Conservation (phyloP, 2,888 invertebrate species). For the Andrena praecox region DNA sequence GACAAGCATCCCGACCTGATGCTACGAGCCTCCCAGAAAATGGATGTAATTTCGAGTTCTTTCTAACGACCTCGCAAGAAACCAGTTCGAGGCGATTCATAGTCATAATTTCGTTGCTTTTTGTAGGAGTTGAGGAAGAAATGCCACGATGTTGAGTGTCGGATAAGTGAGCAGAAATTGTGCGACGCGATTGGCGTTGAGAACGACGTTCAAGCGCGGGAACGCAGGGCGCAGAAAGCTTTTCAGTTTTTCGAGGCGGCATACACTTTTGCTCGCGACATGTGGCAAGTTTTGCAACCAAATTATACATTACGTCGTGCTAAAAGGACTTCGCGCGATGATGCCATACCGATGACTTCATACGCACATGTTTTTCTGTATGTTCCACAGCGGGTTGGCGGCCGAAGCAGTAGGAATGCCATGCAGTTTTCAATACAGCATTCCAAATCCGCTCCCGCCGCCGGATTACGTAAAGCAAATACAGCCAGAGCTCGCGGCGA, state of each 20-base stretch:
- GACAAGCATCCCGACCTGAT: slow-evolving; percentile 73
- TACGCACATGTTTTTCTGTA: background rate
- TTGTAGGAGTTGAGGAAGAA: slow-evolving; percentile 72
- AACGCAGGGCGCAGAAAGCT: slow-evolving; percentile 72
- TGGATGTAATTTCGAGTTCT: slow-evolving; percentile 67
- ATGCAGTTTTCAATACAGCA: slow-evolving; percentile 71
- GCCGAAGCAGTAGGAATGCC: slow-evolving; percentile 72
- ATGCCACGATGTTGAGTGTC: slow-evolving; percentile 63
- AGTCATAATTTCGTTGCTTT: background rate
- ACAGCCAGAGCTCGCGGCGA: slow-evolving; percentile 74
- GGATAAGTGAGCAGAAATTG: slow-evolving; percentile 66
- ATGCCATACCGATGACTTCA: background rate
- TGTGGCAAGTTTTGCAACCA: slow-evolving; percentile 70
- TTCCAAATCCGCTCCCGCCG: slow-evolving; percentile 62
- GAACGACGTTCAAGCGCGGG: slow-evolving; percentile 60
- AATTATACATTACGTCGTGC: background rate
- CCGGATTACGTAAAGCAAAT: slow-evolving; percentile 64
- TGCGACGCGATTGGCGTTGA: slow-evolving; percentile 67
- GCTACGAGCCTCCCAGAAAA: slow-evolving; percentile 48
- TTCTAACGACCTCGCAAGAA: background rate
- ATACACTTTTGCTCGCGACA: slow-evolving; percentile 77
- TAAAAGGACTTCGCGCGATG: background rate
- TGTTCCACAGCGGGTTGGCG: slow-evolving; percentile 74
- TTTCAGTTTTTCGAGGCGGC: slow-evolving; percentile 78
- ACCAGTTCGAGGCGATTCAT: background rate